Evolutionary conservation across 2,888 invertebrate species (phyloP), one percentile per base, ranked within the genome.

Genomic region (Abrostola tripartita): DNA sequence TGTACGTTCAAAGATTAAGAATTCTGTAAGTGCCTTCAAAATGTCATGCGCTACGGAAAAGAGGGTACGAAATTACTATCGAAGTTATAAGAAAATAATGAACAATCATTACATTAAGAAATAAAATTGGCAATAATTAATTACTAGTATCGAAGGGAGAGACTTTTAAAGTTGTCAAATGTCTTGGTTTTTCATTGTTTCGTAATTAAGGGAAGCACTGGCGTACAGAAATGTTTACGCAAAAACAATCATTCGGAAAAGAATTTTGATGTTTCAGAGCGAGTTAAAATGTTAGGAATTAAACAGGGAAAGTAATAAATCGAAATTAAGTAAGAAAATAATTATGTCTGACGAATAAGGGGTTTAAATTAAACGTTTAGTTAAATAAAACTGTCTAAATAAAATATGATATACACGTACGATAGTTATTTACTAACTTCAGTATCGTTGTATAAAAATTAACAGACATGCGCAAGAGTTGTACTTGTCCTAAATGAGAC

Each of bases 101-200:
- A 78, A 83, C 81, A 76, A 67, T 80, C 78, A 78, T 55, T 66
- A 82, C 75, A 78, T 81, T 76, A 65, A 40, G 11, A 41, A 52
- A 47, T 9, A 24, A 57, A 58, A 14, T 71, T 71, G 80, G 79
- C 79, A 80, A 75, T 77, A 79, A 76, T 53, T 57, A n/a, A 55
- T 51, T 58, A 49, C 52, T 58, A 66, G 56, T 47, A 52, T 49
- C 53, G 49, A 9, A 14, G 8, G 24, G 52, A 60, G 60, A 37
- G 71, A 52, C 58, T 37, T 64, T 37, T 9, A 24, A 37, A 14
- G 14, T 64, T 62, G 58, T 61, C 42, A 37, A 11, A 79, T 78
- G 79, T 84, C 77, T 65, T 76, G 82, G 79, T 79, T 47, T 78
- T 85, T 82, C 82, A 78, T 82, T 82, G 62, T 76, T 77, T 65